Evolutionary conservation across 2,888 invertebrate genomes (phyloP), one percentile per base, ranked within the genome.

Genomic region (Melanostoma scalare): DNA sequence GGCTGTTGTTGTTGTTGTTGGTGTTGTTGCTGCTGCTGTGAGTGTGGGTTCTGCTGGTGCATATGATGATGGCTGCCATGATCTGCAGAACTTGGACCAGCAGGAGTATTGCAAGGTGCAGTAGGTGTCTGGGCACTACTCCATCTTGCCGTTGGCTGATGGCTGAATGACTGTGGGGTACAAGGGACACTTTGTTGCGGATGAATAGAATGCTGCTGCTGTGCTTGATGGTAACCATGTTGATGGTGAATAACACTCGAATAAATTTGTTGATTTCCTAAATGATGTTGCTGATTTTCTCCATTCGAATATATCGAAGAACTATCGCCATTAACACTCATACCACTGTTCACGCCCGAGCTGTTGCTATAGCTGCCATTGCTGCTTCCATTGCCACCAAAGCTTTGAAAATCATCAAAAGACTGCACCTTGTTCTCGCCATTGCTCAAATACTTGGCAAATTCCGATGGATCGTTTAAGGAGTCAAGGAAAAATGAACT

Each of bases 401-500:
- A 90, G 63, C 88, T 88, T 87, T 89, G 90, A 88, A 90, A 89
- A 87, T 91, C 91, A 77, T 91, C 91, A 86, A 91, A 88, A 73
- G 90, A 88, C 77, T 90, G 89, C 86, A 89, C 89, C 87, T 91
- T 90, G 73, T 90, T 88, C 85, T 91, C 91, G 85, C 91, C 91
- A 88, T 91, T 91, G 85, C 91, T 90, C 85, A 91, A 88, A 88
- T 91, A 91, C 86, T 91, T 91, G 78, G 91, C 90, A 87, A 91
- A 90, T 88, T 91, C 91, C 87, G 91, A 91, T 86, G 91, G 90
- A 89, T 91, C 91, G 86, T 91, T 91, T 58, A 91, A 87, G 46
- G 91, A 90, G 86, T 91, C 91, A 30, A 91, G 87, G 80, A 91
- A 91, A 87, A 91, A 91, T 69, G 91, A 91, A 88, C 91, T 91